These are phyloP conservation scores for Cinclus cinclus DNA, from an alignment of 2,113 vertebrate species.

Conservation along the genomic window DNA sequence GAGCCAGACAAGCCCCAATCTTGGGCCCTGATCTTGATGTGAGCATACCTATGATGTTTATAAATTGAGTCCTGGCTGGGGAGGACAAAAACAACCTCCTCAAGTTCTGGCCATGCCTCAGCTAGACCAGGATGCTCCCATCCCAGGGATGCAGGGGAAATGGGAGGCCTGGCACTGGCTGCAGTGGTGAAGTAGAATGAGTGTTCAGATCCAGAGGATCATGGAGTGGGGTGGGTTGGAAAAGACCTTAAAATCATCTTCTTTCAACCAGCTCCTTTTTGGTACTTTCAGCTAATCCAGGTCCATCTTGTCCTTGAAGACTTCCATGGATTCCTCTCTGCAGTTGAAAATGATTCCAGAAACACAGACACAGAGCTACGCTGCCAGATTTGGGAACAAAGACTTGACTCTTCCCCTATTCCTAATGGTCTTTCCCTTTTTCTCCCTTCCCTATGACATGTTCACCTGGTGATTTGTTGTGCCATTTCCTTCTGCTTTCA, in stretches of 20 bases:
- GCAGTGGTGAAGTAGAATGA: background rate
- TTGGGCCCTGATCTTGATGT: background rate
- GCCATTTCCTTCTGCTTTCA: background rate
- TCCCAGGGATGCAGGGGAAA: background rate
- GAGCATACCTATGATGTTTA: background rate
- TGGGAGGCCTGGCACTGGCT: background rate
- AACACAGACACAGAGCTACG: background rate
- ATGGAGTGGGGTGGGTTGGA: background rate
- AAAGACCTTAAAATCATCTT: background rate
- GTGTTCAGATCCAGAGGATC: background rate
- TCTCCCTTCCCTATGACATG: background rate
- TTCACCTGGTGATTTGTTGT: background rate
- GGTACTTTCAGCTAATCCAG: background rate
- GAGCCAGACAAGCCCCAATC: background rate
- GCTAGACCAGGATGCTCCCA: background rate
- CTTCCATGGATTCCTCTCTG: background rate
- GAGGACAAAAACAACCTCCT: background rate
- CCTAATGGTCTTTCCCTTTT: background rate
- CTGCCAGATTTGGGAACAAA: background rate
- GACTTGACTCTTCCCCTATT: accelerated
- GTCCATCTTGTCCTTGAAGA: background rate
- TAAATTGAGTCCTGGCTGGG: background rate
- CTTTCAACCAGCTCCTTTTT: background rate
- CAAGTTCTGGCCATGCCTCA: background rate
- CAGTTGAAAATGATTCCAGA: background rate